A percentile compares a stretch with the other conserved stretches of the same genome.
phyloP scores from a whole-genome alignment of 2,113 vertebrate genomes.

The Propithecus coquereli region DNA sequence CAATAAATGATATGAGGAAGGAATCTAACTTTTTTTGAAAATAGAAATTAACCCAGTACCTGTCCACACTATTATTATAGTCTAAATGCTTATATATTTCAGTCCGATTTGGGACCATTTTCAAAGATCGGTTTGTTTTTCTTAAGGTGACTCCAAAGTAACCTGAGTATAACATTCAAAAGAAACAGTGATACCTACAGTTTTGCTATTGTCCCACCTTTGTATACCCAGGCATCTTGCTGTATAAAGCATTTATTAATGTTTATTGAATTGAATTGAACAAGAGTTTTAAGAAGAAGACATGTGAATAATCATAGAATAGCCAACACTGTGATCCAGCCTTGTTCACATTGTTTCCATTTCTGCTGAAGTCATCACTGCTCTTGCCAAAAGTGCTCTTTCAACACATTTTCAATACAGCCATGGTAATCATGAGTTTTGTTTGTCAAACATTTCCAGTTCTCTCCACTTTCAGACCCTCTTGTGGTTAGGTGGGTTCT shows the following conservation, averaged over 20 bases:
- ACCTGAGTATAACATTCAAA: not conserved
- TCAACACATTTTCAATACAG: not conserved
- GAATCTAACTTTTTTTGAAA: not conserved
- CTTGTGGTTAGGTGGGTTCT: not conserved
- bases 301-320: not conserved
- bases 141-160: not conserved
- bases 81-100: not conserved
- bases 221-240: not conserved
- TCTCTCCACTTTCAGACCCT: not conserved
- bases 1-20: not conserved
- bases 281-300: not conserved
- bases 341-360: not conserved
- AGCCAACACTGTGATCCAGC: not conserved
- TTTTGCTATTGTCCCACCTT: not conserved
- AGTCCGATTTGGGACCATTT: not conserved
- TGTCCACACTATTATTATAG: not conserved
- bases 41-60: not conserved
- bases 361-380: conserved; percentile 12
- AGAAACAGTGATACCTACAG: not conserved
- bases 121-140: conserved; percentile 15
- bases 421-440: not conserved
- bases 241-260: not conserved
- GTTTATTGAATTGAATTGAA: not conserved
- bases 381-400: conserved; percentile 10
- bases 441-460: not conserved